These are phyloP conservation scores for Drosophila maculinotata DNA, from an alignment of 2,888 invertebrate genomes.

Conservation along the genomic window DNA sequence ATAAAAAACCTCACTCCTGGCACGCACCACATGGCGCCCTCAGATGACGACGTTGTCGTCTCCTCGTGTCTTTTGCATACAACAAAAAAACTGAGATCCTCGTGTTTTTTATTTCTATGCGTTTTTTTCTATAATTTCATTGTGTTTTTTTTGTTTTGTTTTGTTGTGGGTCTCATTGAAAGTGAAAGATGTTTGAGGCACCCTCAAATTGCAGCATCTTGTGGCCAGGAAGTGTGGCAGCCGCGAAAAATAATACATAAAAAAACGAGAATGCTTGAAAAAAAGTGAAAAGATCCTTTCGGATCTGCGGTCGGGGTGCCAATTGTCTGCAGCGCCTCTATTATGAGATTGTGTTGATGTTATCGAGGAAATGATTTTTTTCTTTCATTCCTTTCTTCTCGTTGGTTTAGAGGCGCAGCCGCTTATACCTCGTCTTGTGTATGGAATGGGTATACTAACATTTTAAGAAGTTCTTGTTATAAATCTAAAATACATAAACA, in stretches of 20 bases:
- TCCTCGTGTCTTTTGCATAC: slow-evolving; percentile 71
- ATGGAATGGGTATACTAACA: background rate
- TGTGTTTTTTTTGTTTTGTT: slow-evolving; percentile 49
- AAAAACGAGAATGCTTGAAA: slow-evolving; percentile 38
- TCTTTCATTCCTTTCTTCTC: slow-evolving; percentile 23
- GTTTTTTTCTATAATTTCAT: slow-evolving; percentile 60
- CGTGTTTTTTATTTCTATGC: slow-evolving; percentile 54
- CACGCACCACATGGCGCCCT: slow-evolving; percentile 76
- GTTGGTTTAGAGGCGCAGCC: slow-evolving; percentile 17
- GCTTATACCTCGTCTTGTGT: slow-evolving; percentile 1
- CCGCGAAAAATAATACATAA: slow-evolving; percentile 46
- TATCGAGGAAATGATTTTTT: slow-evolving; percentile 72
- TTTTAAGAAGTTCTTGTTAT: background rate
- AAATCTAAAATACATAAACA: too few species aligned
- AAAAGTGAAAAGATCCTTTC: slow-evolving; percentile 77
- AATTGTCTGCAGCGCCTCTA: slow-evolving; percentile 60
- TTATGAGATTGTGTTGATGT: slow-evolving; percentile 51
- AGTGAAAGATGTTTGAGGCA: slow-evolving; percentile 74
- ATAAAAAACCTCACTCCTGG: slow-evolving; percentile 65
- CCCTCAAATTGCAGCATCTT: slow-evolving; percentile 76
- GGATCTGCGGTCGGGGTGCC: slow-evolving; percentile 64
- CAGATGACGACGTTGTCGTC: slow-evolving; percentile 38
- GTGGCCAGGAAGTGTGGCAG: slow-evolving; percentile 72
- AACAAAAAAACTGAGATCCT: slow-evolving; percentile 61
- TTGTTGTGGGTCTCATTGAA: slow-evolving; percentile 60